Conservation (phyloP, 2,797 vertebrate genomes). For the Dipus sagitta region DNA sequence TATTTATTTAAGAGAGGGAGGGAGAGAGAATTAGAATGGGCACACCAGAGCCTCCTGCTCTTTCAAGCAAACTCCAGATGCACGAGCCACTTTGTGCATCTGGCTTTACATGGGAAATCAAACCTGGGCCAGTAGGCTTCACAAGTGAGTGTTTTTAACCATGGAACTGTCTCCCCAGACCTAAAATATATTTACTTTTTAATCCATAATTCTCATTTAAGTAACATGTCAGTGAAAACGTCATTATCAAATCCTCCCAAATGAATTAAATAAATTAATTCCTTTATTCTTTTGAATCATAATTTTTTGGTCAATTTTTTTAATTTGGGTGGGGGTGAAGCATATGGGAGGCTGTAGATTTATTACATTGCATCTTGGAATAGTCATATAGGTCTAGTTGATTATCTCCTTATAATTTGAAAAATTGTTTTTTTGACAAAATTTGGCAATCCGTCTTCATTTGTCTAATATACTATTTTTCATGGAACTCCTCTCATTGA, state of each 20-base stretch:
- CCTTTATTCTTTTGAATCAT: background rate
- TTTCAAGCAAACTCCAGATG: too few relatives aligned
- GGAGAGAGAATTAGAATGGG: too few relatives aligned
- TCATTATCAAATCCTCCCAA: background rate
- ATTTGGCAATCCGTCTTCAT: background rate
- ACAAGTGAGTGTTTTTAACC: too few relatives aligned
- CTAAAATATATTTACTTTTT: background rate
- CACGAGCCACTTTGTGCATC: too few relatives aligned
- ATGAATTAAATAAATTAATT: background rate
- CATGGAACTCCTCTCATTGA: background rate
- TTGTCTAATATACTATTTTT: background rate
- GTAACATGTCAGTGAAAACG: background rate
- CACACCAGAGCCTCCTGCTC: too few relatives aligned
- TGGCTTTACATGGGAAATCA: too few relatives aligned
- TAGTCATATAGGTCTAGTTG: background rate
- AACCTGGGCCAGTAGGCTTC: too few relatives aligned
- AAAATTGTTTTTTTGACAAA: background rate
- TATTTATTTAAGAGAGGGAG: too few relatives aligned
- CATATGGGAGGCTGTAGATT: background rate
- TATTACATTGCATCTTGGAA: background rate
- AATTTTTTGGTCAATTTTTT: background rate
- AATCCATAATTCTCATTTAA: background rate
- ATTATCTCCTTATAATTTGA: background rate
- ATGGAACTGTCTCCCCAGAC: background rate
- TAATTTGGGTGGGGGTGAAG: background rate